Conservation (phyloP, 2,888 invertebrate genomes). For the Parnassius glacialis region DNA sequence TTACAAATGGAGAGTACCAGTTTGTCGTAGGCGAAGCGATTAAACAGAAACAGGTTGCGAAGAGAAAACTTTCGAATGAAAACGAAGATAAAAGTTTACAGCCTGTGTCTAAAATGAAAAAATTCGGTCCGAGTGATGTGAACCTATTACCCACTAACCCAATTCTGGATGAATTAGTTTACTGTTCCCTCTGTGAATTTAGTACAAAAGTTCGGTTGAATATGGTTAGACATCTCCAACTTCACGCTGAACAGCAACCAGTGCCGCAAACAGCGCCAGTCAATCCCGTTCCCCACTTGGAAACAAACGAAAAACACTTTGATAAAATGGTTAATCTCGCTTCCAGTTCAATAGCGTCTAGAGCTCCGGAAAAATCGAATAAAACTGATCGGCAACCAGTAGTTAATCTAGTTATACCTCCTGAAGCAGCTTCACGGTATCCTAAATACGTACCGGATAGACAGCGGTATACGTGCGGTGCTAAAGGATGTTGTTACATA, state of each 20-base stretch:
- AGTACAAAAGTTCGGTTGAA: constrained; percentile 86
- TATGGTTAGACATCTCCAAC: constrained; percentile 85
- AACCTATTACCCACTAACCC: constrained; percentile 83
- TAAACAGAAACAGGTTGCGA: not conserved
- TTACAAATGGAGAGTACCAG: constrained; percentile 1
- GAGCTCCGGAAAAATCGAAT: constrained; percentile 40
- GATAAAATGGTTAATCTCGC: constrained; percentile 93
- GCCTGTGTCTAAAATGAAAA: constrained; percentile 41
- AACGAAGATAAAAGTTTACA: not conserved
- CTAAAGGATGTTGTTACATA: constrained; percentile 84
- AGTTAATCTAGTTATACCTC: constrained; percentile 35
- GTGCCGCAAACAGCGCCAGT: constrained; percentile 86
- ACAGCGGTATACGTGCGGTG: constrained; percentile 86
- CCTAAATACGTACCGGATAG: constrained; percentile 78
- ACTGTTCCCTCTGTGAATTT: constrained; percentile 85
- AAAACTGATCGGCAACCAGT: constrained; percentile 30
- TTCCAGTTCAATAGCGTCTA: constrained; percentile 80
- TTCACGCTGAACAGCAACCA: constrained; percentile 83
- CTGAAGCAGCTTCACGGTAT: constrained; percentile 48
- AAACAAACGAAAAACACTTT: constrained; percentile 89
- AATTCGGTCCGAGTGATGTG: constrained; percentile 82
- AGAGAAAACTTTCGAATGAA: not conserved
- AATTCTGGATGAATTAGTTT: constrained; percentile 81
- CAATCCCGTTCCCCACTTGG: constrained; percentile 90
- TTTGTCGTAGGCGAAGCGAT: constrained; percentile 1